Evolutionary conservation across 2,888 invertebrate genomes (phyloP).

Genomic region (Salpingus planirostris): DNA sequence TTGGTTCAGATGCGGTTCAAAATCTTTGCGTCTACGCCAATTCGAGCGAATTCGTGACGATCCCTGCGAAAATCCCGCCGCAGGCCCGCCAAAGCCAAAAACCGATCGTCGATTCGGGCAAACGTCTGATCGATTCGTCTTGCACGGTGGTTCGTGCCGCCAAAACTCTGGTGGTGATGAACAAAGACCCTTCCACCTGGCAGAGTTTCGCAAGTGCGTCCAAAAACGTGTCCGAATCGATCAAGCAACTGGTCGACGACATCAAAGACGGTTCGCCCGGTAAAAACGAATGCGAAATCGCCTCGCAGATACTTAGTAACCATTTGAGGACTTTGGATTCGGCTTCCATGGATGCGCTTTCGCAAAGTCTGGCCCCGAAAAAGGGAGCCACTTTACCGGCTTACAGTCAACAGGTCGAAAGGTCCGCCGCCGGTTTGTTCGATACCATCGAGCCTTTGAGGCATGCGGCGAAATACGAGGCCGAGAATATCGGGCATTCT

Average conservation of each 20-base stretch:
- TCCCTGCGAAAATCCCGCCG: slow-evolving; percentile 83
- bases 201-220: slow-evolving; percentile 89
- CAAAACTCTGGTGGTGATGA: slow-evolving; percentile 77
- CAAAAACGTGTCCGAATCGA: slow-evolving; percentile 92
- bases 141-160: slow-evolving; percentile 87
- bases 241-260: slow-evolving; percentile 86
- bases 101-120: slow-evolving; percentile 78
- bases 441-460: slow-evolving; percentile 82
- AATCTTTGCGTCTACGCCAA: slow-evolving; percentile 88
- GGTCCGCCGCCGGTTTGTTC: slow-evolving; percentile 68
- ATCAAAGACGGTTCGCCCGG: slow-evolving; percentile 95
- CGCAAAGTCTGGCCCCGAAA: slow-evolving; percentile 34
- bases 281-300: slow-evolving; percentile 84
- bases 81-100: slow-evolving; percentile 78
- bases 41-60: slow-evolving; percentile 85
- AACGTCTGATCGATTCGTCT: slow-evolving; percentile 71
- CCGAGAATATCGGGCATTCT: slow-evolving; percentile 87
- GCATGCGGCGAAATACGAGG: slow-evolving; percentile 78
- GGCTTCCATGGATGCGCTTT: slow-evolving; percentile 75
- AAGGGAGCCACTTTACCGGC: slow-evolving; percentile 43
- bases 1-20: slow-evolving; percentile 83
- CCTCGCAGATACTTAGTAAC: slow-evolving; percentile 65
- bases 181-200: slow-evolving; percentile 90
- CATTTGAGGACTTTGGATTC: slow-evolving; percentile 78
- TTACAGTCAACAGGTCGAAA: slow-evolving; percentile 39